Percentiles rank a stretch among this genome's conserved stretches.
Conservation (phyloP, 2,113 vertebrate species). For the Malurus cyaneus region DNA sequence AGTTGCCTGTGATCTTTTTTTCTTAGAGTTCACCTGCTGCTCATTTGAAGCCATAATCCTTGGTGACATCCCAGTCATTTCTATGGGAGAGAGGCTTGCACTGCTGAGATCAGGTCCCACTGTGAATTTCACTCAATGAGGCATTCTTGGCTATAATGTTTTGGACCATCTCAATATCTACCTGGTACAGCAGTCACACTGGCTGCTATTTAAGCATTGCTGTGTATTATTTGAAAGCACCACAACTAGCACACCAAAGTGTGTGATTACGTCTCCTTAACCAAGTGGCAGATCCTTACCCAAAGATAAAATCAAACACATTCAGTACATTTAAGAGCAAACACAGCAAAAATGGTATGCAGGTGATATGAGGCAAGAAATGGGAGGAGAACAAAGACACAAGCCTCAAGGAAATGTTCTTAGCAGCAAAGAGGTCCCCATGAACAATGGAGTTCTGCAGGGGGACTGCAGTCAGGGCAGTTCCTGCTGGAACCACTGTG, state of each 20-base stretch:
- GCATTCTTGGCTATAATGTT: neutral
- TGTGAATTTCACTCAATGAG: neutral
- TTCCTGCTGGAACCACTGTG: neutral
- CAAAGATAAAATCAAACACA: rapidly evolving
- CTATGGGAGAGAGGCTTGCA: neutral
- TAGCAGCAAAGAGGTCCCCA: neutral
- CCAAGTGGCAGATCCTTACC: neutral
- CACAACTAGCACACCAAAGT: neutral
- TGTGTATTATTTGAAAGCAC: neutral
- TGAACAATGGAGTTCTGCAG: rapidly evolving
- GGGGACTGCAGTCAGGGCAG: neutral
- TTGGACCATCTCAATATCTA: neutral
- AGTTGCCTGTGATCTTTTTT: conserved; percentile 59
- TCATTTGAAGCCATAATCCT: conserved; percentile 61
- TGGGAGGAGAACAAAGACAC: neutral
- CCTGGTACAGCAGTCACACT: neutral
- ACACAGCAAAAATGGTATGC: too few relatives aligned
- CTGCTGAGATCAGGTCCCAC: neutral
- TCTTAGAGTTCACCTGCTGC: conserved; percentile 59
- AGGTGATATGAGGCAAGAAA: neutral
- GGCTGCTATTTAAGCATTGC: neutral
- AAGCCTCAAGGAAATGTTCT: neutral
- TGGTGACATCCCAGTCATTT: conserved; percentile 51
- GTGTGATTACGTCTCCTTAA: rapidly evolving
- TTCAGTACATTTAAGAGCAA: neutral